Conservation (phyloP, 2,797 vertebrate genomes). For the Myotis vivesi region DNA sequence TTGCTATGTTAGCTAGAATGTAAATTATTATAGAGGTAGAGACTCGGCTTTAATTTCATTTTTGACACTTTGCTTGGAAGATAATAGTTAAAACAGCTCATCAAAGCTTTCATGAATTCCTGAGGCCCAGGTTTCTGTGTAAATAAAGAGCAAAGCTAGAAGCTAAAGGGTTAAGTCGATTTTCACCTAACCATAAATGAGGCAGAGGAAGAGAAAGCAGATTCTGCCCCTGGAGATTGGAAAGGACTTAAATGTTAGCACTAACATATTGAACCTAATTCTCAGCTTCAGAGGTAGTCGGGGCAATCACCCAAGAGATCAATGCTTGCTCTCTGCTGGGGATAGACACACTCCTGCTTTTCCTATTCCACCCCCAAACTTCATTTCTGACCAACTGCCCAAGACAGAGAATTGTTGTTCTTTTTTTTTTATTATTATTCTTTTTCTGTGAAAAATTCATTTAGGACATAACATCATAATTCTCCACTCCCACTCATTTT, state of each 20-base stretch:
- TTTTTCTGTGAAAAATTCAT: slow-evolving; percentile 74
- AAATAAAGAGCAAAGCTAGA: not conserved
- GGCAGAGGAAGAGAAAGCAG: slow-evolving; percentile 51
- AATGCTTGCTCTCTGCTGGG: slow-evolving; percentile 57
- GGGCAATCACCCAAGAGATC: slow-evolving; percentile 71
- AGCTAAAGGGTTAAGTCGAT: slow-evolving; percentile 59
- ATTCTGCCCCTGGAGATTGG: slow-evolving; percentile 47
- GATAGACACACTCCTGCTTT: not conserved
- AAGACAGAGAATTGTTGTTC: slow-evolving; percentile 55
- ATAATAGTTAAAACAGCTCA: not conserved
- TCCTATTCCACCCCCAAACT: slow-evolving; percentile 22
- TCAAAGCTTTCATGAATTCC: not conserved
- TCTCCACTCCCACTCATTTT: slow-evolving; percentile 74
- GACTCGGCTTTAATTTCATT: not conserved
- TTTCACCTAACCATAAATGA: slow-evolving; percentile 60
- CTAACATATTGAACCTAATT: slow-evolving; percentile 76
- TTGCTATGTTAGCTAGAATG: not conserved
- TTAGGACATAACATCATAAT: slow-evolving; percentile 78
- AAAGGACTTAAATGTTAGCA: slow-evolving; percentile 74
- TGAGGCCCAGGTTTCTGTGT: not conserved
- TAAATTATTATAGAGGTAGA: not conserved
- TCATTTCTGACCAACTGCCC: slow-evolving; percentile 67
- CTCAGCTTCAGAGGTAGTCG: slow-evolving; percentile 62
- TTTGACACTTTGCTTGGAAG: not conserved
- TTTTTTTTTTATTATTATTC: slow-evolving; percentile 1